Conservation (phyloP, 2,113 vertebrate genomes). For the Passer montanus region DNA sequence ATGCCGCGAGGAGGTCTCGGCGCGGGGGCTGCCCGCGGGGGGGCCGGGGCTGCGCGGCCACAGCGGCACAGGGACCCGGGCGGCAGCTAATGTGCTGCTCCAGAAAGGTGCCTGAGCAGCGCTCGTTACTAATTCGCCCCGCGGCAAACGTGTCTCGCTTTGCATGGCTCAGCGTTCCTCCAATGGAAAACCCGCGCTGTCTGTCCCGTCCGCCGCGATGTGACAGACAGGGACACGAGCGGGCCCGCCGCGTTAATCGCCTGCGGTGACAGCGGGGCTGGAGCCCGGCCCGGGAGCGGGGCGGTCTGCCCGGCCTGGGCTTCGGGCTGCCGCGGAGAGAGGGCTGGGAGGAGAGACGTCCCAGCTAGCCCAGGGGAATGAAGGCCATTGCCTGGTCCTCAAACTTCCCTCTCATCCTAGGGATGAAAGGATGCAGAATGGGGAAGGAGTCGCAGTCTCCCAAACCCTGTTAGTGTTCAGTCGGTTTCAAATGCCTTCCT, state of each 20-base stretch:
- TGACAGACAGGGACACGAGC: background rate
- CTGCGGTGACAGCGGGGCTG: background rate
- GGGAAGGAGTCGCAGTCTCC: background rate
- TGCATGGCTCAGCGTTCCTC: background rate
- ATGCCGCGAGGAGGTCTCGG: background rate
- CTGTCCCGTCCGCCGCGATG: background rate
- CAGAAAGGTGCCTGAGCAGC: background rate
- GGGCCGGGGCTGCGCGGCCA: background rate
- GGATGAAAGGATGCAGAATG: background rate
- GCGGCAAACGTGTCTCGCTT: background rate
- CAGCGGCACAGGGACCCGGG: background rate
- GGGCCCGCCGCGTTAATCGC: background rate
- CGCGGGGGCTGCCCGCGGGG: background rate
- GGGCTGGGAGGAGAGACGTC: background rate
- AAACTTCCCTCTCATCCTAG: background rate
- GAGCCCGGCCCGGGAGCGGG: background rate
- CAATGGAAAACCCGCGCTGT: background rate
- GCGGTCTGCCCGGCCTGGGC: background rate
- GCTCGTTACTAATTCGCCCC: background rate
- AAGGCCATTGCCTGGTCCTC: background rate
- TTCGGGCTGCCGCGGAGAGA: background rate
- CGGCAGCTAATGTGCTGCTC: accelerated
- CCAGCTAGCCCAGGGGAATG: background rate
- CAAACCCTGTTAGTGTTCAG: accelerated
- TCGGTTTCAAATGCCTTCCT: background rate